Base-by-base conservation (phyloP, 2,113 vertebrate genomes). In the Rhabdomys dilectus region DNA sequence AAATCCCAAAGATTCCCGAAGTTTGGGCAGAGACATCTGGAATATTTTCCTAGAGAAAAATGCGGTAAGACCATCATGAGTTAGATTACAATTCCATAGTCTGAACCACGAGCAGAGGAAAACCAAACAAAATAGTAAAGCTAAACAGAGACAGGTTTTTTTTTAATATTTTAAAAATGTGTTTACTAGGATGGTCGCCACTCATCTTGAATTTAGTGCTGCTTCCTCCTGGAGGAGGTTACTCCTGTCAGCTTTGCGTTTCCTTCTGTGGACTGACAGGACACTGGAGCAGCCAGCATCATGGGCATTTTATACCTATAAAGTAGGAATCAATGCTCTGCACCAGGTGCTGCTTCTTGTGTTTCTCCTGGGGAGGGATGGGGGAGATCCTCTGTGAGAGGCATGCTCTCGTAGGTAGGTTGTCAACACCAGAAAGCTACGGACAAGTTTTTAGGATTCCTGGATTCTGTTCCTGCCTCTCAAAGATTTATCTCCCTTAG, bases 21-120 rank as follows among this genome's bases (percentile, higher is more conserved):
- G 85, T 1, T 97, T 99, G 24, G 99, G 99, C 5, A 99, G 99
- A 94, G 99, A 99, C 95, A 99, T 99, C 97, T 99, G 99, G 99
- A 99, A 98, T 84, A 99, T 99, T 93, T 99, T 99, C 98, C 96
- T 99, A 98, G 99, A 99, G 91, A 99, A 99, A 36, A 99, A 98
- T 2, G 99, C 99, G 68, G 99, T 99, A 97, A 97, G 99, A 93
- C 12, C 21, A 19, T 85, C 39, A 42, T 45, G 0, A 34, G 56
- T 62, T 78, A 42, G 17, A n/a, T 88, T 81, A 48, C 12, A 88
- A 11, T 78, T 78, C 96, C 62, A 56, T 31, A 73, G 24, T 86
- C 77, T 72, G 15, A 17, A 77, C 53, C 78, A 56, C 1, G 22
- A 82, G 29, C 73, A 88, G 53, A 93, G 48, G 72, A n/a, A 93